Evolutionary conservation across 2,888 invertebrate genomes (phyloP), one percentile per base, ranked within the genome.

Genomic region (Lochmaea crataegi): DNA sequence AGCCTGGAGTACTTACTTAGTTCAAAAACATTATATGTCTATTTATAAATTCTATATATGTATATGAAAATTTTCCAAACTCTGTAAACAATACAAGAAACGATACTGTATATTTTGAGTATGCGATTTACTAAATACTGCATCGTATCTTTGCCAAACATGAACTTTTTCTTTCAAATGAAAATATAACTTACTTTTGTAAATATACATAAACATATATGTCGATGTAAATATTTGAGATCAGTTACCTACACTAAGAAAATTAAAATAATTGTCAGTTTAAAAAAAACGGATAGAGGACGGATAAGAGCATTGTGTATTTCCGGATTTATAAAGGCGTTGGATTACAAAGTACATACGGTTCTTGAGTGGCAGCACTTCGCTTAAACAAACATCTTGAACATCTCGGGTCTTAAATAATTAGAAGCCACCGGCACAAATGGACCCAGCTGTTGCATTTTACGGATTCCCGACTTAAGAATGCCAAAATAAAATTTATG

Each of bases 371-470:
- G 80, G 79, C 80, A 77, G 79, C 78, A 81, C 81, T 80, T 80
- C 76, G 75, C 81, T 81, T 80, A 82, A 81, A 82, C 78, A 83
- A 83, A 84, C 83, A 83, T 81, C 81, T 83, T 75, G 78, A 73
- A 81, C 81, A 79, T 83, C 81, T 76, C 72, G 60, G 60, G 63
- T 58, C 53, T 76, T 72, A 76, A 78, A 80, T 80, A 81, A 83
- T 81, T 82, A 80, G 78, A 80, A 73, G 65, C 72, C 66, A 72
- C 78, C 79, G 79, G 76, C 82, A 83, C 82, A 83, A 83, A 82
- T 83, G 83, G 77, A 79, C 68, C 78, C 84, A 84, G 83, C 84
- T 84, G 84, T 82, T 82, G 73, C 63, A 72, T 72, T 75, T 74
- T 76, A 66, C 68, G 60, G 60, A 64, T 58, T 68, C 65, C 48